These are phyloP conservation scores for Peromyscus nudipes DNA, from an alignment of 2,797 vertebrate genomes.

Conservation along the genomic window DNA sequence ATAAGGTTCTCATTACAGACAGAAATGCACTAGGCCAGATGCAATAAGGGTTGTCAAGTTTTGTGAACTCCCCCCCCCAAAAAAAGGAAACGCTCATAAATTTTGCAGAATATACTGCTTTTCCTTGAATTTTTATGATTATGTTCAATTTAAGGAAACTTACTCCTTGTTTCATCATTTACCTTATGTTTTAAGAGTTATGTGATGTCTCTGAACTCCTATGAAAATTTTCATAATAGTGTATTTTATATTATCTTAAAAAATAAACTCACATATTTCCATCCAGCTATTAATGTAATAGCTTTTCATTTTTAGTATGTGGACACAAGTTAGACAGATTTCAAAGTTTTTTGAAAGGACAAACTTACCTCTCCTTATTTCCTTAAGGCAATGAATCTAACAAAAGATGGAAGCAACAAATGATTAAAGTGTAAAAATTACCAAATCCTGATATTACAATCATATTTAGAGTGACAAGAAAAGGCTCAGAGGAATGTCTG, in stretches of 20 bases:
- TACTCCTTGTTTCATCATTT: slow-evolving; percentile 74
- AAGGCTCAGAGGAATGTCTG: neutral
- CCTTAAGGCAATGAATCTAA: slow-evolving; percentile 27
- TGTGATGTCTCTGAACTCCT: slow-evolving; percentile 58
- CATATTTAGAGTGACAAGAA: neutral
- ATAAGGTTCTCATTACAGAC: slow-evolving; percentile 83
- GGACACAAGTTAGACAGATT: neutral
- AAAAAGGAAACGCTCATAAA: slow-evolving; percentile 75
- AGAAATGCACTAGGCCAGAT: slow-evolving; percentile 82
- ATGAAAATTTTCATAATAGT: slow-evolving; percentile 63
- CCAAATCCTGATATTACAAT: neutral
- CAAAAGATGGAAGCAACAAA: neutral
- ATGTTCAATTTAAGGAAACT: slow-evolving; percentile 77
- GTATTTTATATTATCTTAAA: slow-evolving; percentile 74
- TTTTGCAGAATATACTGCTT: slow-evolving; percentile 80
- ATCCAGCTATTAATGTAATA: slow-evolving; percentile 48
- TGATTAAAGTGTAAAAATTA: neutral
- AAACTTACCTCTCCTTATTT: slow-evolving; percentile 45
- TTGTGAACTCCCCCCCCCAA: slow-evolving; percentile 56
- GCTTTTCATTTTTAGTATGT: neutral
- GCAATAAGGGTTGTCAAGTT: slow-evolving; percentile 73
- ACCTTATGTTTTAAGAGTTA: slow-evolving; percentile 70
- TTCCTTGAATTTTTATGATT: slow-evolving; percentile 79
- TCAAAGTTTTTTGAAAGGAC: neutral
- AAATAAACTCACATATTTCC: slow-evolving; percentile 64